Percentiles rank a stretch among this genome's conserved stretches.
Evolutionary conservation across 2,797 vertebrate species (phyloP).

Genomic region (Esox lucius): DNA sequence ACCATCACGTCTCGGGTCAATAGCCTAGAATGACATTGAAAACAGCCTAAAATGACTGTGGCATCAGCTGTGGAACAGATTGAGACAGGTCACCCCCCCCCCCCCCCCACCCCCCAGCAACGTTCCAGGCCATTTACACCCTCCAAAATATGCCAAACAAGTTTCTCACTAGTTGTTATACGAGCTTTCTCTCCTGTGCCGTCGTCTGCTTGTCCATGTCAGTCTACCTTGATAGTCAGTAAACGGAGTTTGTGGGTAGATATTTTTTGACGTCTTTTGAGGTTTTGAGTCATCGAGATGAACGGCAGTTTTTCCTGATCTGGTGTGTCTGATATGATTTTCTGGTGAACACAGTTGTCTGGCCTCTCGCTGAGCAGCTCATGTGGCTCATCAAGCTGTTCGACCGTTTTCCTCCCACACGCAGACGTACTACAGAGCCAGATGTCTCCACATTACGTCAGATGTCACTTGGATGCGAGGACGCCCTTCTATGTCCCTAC

Average conservation of each 20-base stretch:
- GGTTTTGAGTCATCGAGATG: too few relatives aligned
- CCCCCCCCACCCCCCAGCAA: conserved; percentile 8
- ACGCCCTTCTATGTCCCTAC: conserved; percentile 32
- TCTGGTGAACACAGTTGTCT: neutral
- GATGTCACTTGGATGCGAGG: conserved; percentile 32
- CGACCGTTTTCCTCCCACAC: conserved; percentile 25
- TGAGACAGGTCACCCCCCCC: conserved; percentile 10
- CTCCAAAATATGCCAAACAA: too few relatives aligned
- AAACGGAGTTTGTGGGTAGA: too few relatives aligned
- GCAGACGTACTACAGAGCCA: conserved; percentile 37
- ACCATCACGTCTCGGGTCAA: neutral
- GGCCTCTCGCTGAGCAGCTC: conserved; percentile 4
- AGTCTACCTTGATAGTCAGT: too few relatives aligned
- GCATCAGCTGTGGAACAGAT: conserved; percentile 25
- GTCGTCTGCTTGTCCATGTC: too few relatives aligned
- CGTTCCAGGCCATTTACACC: too few relatives aligned
- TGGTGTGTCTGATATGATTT: neutral
- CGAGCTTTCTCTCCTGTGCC: too few relatives aligned
- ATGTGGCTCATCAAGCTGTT: conserved; percentile 34
- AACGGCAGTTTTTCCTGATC: neutral
- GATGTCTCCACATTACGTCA: conserved; percentile 43
- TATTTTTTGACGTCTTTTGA: too few relatives aligned
- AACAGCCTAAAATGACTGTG: conserved; percentile 20
- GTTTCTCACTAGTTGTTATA: too few relatives aligned
- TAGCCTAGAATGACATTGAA: conserved; percentile 15